These are phyloP conservation scores for Terrapene triunguis DNA, from an alignment of 2,113 vertebrate species.

Conservation along the genomic window DNA sequence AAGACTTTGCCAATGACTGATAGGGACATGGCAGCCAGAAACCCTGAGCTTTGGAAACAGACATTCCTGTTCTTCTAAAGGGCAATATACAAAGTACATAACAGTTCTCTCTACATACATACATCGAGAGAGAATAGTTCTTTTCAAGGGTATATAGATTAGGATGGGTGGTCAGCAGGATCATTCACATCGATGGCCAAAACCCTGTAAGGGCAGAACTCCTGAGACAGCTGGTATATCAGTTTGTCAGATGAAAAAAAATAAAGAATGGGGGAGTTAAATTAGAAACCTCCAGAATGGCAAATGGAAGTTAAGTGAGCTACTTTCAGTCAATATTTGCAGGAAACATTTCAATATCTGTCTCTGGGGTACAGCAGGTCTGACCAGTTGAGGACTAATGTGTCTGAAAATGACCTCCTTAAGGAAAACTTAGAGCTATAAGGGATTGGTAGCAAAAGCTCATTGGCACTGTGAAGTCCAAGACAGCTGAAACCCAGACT, in stretches of 20 bases:
- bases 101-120: not conserved
- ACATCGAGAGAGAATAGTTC: not conserved
- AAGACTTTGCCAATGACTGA: fast-evolving
- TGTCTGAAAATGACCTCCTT: not conserved
- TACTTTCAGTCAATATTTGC: not conserved
- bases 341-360: not conserved
- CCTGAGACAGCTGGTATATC: not conserved
- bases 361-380: not conserved
- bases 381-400: not conserved
- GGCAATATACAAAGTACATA: not conserved
- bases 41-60: not conserved
- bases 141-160: not conserved
- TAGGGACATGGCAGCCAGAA: not conserved
- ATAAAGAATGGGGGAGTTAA: not conserved
- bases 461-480: not conserved
- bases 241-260: not conserved
- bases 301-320: not conserved
- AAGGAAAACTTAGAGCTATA: not conserved
- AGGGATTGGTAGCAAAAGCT: not conserved
- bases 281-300: not conserved
- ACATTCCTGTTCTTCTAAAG: not conserved
- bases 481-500: slow-evolving; percentile 11
- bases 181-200: not conserved
- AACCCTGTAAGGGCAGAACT: not conserved
- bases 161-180: not conserved